A percentile compares a stretch with the other conserved stretches of the same genome.
Conservation (phyloP, 2,113 vertebrate species). For the Campylomormyrus numenius region DNA sequence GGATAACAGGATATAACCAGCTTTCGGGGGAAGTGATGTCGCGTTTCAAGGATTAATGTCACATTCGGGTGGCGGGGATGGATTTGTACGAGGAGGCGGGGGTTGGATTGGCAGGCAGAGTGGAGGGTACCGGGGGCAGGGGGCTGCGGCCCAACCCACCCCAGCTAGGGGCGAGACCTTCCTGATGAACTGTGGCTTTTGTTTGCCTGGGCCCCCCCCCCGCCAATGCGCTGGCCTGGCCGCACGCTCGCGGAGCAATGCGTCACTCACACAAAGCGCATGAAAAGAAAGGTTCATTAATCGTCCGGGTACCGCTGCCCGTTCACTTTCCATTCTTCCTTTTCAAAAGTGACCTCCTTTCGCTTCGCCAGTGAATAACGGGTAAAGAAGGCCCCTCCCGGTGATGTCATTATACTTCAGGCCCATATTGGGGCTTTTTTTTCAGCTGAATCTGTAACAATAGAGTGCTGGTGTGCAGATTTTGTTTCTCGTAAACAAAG, state of each 20-base stretch:
- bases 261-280: slow-evolving; percentile 9
- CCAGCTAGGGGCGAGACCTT: slow-evolving; percentile 15
- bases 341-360: not conserved
- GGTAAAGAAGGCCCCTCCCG: not conserved
- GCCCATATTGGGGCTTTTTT: not conserved
- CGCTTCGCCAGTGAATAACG: not conserved
- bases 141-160: slow-evolving; percentile 42
- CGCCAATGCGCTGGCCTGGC: not conserved
- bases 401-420: not conserved
- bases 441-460: not conserved
- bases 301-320: not conserved
- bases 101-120: slow-evolving; percentile 43
- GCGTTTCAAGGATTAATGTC: not conserved
- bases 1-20: not conserved
- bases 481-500: not conserved
- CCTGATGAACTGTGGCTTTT: slow-evolving; percentile 22
- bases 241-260: not conserved
- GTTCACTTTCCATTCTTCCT: not conserved
- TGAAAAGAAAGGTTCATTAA: slow-evolving; percentile 24
- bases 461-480: not conserved
- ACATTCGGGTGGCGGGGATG: slow-evolving; percentile 27
- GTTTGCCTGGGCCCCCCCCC: not conserved
- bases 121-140: slow-evolving; percentile 41
- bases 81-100: slow-evolving; percentile 46
- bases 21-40: not conserved